Percentiles rank a stretch among this genome's conserved stretches.
These are phyloP conservation scores for Clistopyga incitator DNA, from an alignment of 2,888 invertebrate genomes.

Conservation along the genomic window DNA sequence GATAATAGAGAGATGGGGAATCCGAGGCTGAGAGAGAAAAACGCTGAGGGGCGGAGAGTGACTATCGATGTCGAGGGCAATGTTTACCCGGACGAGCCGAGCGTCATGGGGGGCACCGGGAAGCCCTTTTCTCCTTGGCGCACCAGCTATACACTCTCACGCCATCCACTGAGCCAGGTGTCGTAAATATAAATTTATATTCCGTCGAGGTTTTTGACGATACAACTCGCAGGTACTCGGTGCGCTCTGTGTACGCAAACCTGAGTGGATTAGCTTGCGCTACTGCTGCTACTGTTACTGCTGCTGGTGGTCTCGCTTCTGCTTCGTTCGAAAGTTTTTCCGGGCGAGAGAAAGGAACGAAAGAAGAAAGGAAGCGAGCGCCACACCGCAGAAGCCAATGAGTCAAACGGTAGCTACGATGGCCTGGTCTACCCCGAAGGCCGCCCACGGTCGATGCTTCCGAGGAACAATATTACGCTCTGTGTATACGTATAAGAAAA, in stretches of 20 bases:
- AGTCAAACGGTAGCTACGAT: slow-evolving; percentile 63
- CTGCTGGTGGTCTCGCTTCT: background rate
- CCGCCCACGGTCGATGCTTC: slow-evolving; percentile 59
- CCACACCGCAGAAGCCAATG: slow-evolving; percentile 60
- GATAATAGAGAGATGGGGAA: slow-evolving; percentile 20
- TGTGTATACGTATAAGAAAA: background rate
- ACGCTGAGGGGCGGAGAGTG: background rate
- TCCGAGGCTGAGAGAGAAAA: background rate
- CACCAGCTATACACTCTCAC: background rate
- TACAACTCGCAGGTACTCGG: slow-evolving; percentile 44
- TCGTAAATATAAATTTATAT: slow-evolving; percentile 60
- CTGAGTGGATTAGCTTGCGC: slow-evolving; percentile 42
- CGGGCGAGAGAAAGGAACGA: slow-evolving; percentile 45
- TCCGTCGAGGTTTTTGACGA: slow-evolving; percentile 28
- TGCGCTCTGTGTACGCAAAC: slow-evolving; percentile 26
- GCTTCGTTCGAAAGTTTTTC: slow-evolving; percentile 56
- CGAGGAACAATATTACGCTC: slow-evolving; percentile 7
- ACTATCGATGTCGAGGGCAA: slow-evolving; percentile 52
- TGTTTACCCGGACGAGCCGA: slow-evolving; percentile 41
- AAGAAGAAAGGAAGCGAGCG: slow-evolving; percentile 52
- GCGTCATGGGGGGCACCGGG: background rate
- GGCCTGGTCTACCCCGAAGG: slow-evolving; percentile 33
- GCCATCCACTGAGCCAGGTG: slow-evolving; percentile 23
- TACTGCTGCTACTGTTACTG: background rate
- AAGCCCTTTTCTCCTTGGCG: slow-evolving; percentile 19